phyloP scores from a whole-genome alignment of 2,113 vertebrate species.

The Myotis brandtii region DNA sequence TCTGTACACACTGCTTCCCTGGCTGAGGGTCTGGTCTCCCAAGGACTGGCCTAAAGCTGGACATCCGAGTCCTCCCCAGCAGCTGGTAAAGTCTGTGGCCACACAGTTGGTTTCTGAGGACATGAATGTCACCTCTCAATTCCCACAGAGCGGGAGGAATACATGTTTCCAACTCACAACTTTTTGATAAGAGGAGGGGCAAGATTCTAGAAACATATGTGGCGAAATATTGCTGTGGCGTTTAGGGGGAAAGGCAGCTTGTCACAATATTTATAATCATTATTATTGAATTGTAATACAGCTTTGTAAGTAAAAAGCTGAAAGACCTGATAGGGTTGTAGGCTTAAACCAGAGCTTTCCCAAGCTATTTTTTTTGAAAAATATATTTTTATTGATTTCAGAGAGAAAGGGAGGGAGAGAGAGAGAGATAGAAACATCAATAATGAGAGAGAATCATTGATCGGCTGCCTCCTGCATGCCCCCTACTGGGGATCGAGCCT shows the following conservation, averaged over 20 bases:
- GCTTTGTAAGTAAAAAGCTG: background rate
- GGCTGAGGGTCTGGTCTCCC: background rate
- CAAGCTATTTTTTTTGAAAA: background rate
- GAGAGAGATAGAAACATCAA: too few relatives aligned
- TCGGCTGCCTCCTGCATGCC: too few relatives aligned
- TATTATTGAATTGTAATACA: background rate
- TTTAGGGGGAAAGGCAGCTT: background rate
- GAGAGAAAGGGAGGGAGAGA: too few relatives aligned
- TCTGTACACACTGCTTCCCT: background rate
- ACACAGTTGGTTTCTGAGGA: background rate
- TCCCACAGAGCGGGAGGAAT: background rate
- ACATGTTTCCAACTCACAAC: background rate
- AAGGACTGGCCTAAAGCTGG: background rate
- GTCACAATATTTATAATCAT: background rate
- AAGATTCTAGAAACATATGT: background rate
- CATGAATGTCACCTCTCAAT: background rate
- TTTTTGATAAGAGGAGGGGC: background rate
- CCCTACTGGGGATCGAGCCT: too few relatives aligned
- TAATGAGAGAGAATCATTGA: too few relatives aligned
- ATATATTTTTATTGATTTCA: too few relatives aligned
- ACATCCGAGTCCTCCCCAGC: background rate
- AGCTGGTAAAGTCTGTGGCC: background rate
- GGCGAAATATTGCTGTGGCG: background rate
- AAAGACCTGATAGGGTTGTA: background rate
- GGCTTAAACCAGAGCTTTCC: background rate